These are phyloP conservation scores for Tenthredo amoena DNA, from an alignment of 2,888 invertebrate species.

Conservation along the genomic window DNA sequence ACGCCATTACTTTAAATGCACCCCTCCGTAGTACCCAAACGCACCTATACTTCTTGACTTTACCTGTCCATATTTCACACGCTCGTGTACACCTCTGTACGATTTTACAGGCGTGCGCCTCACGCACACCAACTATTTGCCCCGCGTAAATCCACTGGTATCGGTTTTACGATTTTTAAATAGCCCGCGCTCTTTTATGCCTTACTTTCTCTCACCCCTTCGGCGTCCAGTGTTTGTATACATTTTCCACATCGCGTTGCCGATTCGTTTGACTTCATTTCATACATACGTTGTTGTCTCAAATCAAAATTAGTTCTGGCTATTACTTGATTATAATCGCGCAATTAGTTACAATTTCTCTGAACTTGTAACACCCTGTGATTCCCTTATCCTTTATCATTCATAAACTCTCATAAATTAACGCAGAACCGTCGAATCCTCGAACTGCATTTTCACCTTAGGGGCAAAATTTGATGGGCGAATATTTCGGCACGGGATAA, in stretches of 20 bases:
- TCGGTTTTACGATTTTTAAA: conserved; percentile 77
- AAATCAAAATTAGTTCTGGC: background rate
- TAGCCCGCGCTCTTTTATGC: conserved; percentile 63
- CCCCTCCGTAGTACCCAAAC: conserved; percentile 52
- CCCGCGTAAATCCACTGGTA: conserved; percentile 63
- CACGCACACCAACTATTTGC: conserved; percentile 31
- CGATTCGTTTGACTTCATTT: background rate
- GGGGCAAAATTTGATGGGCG: conserved; percentile 1
- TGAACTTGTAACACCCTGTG: background rate
- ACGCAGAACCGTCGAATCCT: background rate
- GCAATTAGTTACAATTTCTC: background rate
- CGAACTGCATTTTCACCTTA: background rate
- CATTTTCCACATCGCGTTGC: conserved; percentile 17
- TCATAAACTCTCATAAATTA: background rate
- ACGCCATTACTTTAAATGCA: conserved; percentile 75
- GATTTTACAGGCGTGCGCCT: conserved; percentile 40
- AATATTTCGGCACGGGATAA: background rate
- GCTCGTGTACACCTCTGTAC: conserved; percentile 40
- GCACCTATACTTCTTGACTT: conserved; percentile 54
- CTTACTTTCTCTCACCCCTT: conserved; percentile 33
- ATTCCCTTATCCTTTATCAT: background rate
- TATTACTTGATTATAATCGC: background rate
- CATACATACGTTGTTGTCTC: background rate
- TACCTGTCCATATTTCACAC: conserved; percentile 60
- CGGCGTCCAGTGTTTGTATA: conserved; percentile 30